Evolutionary conservation across 2,113 vertebrate species (phyloP).

Genomic region (Emydura subglobosa): DNA sequence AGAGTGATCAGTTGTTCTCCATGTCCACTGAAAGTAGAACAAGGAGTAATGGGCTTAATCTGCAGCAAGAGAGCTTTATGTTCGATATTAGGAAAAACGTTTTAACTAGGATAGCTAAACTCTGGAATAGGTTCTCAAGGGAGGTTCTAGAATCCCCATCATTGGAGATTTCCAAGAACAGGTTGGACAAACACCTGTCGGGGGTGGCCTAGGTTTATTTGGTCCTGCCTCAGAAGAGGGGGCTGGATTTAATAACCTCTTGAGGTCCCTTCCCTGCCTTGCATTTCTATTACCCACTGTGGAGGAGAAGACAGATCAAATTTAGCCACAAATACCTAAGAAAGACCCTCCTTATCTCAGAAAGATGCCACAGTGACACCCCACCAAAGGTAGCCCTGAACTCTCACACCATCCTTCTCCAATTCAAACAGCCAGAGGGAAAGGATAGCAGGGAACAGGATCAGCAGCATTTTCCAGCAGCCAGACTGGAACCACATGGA

Average conservation of each 20-base stretch:
- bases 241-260: background rate
- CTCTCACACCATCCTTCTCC: background rate
- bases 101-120: background rate
- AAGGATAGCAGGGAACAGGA: background rate
- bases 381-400: background rate
- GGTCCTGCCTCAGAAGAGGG: background rate
- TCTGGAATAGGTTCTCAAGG: background rate
- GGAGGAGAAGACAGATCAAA: background rate
- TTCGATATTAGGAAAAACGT: background rate
- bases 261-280: background rate
- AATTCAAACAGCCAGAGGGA: background rate
- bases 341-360: accelerated
- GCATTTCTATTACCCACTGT: accelerated
- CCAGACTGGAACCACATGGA: background rate
- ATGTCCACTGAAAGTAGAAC: background rate
- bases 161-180: background rate
- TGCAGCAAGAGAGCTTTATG: background rate
- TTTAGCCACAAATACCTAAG: accelerated
- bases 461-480: background rate
- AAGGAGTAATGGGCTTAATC: background rate
- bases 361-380: accelerated
- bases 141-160: background rate
- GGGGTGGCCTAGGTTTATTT: background rate
- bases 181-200: background rate
- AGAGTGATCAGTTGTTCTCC: background rate